phyloP scores from a whole-genome alignment of 1,140 invertebrate species.

The Lineus longissimus region DNA sequence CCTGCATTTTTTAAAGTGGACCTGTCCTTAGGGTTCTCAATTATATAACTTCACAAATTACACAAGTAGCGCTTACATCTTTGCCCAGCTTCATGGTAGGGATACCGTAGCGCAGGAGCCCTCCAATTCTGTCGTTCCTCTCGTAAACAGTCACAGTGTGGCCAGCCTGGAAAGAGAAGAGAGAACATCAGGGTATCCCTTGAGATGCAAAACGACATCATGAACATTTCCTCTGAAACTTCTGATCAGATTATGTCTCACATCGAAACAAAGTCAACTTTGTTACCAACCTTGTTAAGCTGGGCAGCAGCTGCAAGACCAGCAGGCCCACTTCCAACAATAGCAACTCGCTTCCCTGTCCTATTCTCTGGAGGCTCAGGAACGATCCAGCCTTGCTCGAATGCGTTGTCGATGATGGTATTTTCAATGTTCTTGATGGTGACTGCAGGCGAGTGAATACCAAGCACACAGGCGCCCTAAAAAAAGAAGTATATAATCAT shows the following conservation, averaged over 20 bases:
- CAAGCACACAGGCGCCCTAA: constrained; percentile 88
- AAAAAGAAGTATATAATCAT: no score
- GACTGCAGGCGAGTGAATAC: constrained; percentile 91
- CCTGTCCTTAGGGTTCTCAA: no score
- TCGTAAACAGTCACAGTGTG: constrained; percentile 94
- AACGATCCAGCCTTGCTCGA: constrained; percentile 89
- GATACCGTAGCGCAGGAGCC: constrained; percentile 94
- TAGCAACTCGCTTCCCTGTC: constrained; percentile 81
- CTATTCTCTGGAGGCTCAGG: constrained; percentile 70
- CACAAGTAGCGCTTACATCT: constrained; percentile 62
- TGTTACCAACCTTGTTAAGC: constrained; percentile 74
- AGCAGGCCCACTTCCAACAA: constrained; percentile 94
- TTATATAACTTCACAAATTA: no score
- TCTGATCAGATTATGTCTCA: no score
- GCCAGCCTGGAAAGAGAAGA: constrained; percentile 63
- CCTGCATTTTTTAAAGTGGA: neutral
- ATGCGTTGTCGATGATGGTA: constrained; percentile 97
- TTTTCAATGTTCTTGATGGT: constrained; percentile 99
- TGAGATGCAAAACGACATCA: no score
- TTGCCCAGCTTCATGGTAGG: constrained; percentile 97
- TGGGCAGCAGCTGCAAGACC: constrained; percentile 96
- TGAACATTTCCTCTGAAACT: no score
- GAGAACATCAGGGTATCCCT: no score
- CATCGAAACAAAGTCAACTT: no score
- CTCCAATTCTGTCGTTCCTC: constrained; percentile 90